A percentile compares a stretch with the other conserved stretches of the same genome.
Conservation (phyloP, 2,113 vertebrate genomes). For the Scolopax mira region DNA sequence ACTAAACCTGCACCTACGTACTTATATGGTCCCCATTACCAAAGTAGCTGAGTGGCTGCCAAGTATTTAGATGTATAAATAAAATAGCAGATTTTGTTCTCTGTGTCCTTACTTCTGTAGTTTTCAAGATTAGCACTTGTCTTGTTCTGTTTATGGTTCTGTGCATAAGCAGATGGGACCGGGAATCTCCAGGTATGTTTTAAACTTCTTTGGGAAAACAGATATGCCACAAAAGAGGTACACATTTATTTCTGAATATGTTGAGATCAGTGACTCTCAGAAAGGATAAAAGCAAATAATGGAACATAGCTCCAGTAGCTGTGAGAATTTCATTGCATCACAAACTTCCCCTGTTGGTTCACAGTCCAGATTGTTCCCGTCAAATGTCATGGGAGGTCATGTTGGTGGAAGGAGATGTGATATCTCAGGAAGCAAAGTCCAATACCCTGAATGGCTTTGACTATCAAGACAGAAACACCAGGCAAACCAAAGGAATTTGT, state of each 20-base stretch:
- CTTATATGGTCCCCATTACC: slow-evolving; percentile 20
- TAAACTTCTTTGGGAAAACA: background rate
- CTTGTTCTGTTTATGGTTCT: background rate
- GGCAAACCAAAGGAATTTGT: slow-evolving; percentile 7
- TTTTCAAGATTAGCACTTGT: background rate
- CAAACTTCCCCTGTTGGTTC: background rate
- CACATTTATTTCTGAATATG: background rate
- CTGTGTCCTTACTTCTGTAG: background rate
- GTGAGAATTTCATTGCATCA: background rate
- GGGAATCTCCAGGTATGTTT: background rate
- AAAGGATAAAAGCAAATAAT: background rate
- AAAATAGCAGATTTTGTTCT: background rate
- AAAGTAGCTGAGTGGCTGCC: slow-evolving; percentile 33
- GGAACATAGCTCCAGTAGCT: background rate
- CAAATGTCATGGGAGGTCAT: slow-evolving; percentile 39
- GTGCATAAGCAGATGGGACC: background rate
- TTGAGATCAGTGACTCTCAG: background rate
- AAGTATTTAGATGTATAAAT: slow-evolving; percentile 23
- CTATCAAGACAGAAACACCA: background rate
- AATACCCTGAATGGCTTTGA: slow-evolving; percentile 9
- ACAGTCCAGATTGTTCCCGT: background rate
- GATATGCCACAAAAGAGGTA: background rate
- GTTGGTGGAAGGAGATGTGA: slow-evolving; percentile 45
- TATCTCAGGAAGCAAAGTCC: slow-evolving; percentile 53
- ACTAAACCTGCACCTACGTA: slow-evolving; percentile 11